Conservation (phyloP, 1,140 invertebrate genomes). For the Drosophila sulfurigaster region DNA sequence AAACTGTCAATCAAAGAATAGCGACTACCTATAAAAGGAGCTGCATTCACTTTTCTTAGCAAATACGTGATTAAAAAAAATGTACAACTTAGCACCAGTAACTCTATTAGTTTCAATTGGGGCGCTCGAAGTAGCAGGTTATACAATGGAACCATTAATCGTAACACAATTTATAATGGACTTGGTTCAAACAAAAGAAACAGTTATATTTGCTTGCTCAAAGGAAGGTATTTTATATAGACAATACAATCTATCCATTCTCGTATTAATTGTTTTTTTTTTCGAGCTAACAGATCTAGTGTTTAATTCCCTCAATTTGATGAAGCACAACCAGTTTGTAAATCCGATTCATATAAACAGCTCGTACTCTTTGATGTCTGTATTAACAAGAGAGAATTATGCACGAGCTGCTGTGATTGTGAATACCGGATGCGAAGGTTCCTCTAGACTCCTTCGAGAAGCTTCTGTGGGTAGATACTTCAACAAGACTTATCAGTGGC, state of each 20-base stretch:
- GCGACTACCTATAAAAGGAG: slow-evolving; percentile 40
- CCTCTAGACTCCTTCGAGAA: slow-evolving; percentile 35
- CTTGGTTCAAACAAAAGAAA: slow-evolving; percentile 50
- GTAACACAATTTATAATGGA: slow-evolving; percentile 42
- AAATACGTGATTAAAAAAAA: slow-evolving; percentile 16
- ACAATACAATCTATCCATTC: background rate
- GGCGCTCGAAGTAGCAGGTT: background rate
- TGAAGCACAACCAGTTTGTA: slow-evolving; percentile 60
- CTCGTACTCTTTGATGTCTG: slow-evolving; percentile 19
- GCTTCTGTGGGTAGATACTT: slow-evolving; percentile 59
- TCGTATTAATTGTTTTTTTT: background rate
- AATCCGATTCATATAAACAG: slow-evolving; percentile 44
- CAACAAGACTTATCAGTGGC: slow-evolving; percentile 78
- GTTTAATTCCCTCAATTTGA: slow-evolving; percentile 23
- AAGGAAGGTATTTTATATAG: slow-evolving; percentile 32
- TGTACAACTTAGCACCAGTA: slow-evolving; percentile 17
- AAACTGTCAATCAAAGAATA: slow-evolving; percentile 61
- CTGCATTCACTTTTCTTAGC: background rate
- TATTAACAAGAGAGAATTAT: slow-evolving; percentile 53
- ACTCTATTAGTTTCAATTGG: slow-evolving; percentile 8
- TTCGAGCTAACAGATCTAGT: slow-evolving; percentile 27
- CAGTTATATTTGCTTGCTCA: slow-evolving; percentile 60
- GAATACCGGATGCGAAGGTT: slow-evolving; percentile 48
- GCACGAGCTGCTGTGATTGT: slow-evolving; percentile 61
- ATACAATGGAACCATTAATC: slow-evolving; percentile 50